Base-by-base conservation (phyloP, 2,113 vertebrate genomes). In the Pyrgilauda ruficollis region DNA sequence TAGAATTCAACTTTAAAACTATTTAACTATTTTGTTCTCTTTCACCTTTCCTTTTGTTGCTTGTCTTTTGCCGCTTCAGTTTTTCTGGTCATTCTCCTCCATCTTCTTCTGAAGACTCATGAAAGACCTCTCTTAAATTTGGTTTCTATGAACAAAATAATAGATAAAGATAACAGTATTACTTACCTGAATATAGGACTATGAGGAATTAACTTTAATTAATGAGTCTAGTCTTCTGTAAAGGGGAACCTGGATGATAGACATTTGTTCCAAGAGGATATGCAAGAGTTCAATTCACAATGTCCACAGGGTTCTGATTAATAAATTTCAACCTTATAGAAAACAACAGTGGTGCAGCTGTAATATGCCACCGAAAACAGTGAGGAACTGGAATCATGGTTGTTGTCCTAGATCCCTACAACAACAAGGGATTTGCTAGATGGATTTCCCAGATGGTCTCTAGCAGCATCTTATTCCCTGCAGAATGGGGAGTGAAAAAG, bases 371-470 rank as follows among this genome's bases (percentile, higher is more conserved):
- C 1, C 4, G 28, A 77, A 73, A 82, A 92, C 46, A 91, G 50
- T 33, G 49, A 89, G 68, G n/a, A 43, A 59, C 62, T 90, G 53
- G 47, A 85, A 58, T 90, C 13, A 9, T 67, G 2, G 3, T 2
- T 80, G 58, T 43, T 90, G 67, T 66, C 84, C 68, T 94, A 88
- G 64, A 93, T 93, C 59, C 21, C 35, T 89, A 67, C 72, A 84
- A 78, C 58, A 94, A 73, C 72, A 66, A 86, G 76, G 89, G 88
- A 70, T 94, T 94, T 90, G 39, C 83, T 86, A 67, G 83, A 56
- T 97, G 79, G 47, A 90, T 94, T 94, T 93, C 90, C 86, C 90
- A 96, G 86, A 93, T 88, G 92, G 88, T 92, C 69, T 95, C 50
- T 74, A 56, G 61, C 72, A 84, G 50, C 92, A 78, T 92, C 87